Evolutionary conservation across 2,888 invertebrate genomes (phyloP), one percentile per base, ranked within the genome.

Genomic region (Ectobius pallidus): DNA sequence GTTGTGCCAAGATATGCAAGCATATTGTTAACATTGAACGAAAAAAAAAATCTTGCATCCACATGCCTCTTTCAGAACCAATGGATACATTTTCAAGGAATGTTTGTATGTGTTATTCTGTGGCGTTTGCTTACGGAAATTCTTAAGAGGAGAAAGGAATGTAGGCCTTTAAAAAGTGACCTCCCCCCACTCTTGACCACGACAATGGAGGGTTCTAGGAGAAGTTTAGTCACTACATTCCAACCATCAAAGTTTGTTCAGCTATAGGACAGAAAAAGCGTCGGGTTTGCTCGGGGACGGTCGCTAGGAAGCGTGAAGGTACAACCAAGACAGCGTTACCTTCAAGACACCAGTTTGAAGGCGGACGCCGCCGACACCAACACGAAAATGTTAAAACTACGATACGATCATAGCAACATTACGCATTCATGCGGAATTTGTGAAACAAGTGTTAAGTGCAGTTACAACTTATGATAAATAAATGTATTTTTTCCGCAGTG

Each of bases 191-290:
- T 46, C 46, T 32, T 58, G 58, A 58, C 58, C 30, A 16, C 11
- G 22, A 16, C 27, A 14, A 27, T 25, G n/a, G 6, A 22, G 16
- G n/a, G 11, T 58, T 55, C 6, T 22, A 2, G 22, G 14, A 3
- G 18, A 7, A 25, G n/a, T 6, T 3, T 18, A 34, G 34, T 34
- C 34, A 34, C 34, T 34, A 11, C 34, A 34, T 34, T n/a, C n/a
- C n/a, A n/a, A 18, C 52, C 52, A 25, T 52, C 52, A 25, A 52
- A 25, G 9, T 52, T 52, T 30, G 16, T 30, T 30, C 58, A 30
- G 32, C 58, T 30, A n/a, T n/a, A 58, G 58, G 58, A 58, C 58
- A 58, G 30, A 58, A 58, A 18, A 58, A 58, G 55, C 58, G 58
- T 58, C 58, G 58, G 58, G 16, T n/a, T 9, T 11, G 16, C 16